These are phyloP conservation scores for Tinea pellionella DNA, from an alignment of 2,888 invertebrate species.

Conservation along the genomic window DNA sequence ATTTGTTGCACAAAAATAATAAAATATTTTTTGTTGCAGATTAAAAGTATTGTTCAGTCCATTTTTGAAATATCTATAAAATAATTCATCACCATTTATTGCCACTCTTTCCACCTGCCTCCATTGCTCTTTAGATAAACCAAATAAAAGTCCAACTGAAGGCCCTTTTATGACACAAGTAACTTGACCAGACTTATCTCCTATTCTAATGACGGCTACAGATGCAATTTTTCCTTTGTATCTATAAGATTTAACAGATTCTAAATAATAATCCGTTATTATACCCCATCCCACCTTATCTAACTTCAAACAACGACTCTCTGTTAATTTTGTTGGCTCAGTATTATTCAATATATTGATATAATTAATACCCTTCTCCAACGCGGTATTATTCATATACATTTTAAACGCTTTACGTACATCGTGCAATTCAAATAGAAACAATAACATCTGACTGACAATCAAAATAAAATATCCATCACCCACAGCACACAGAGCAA, in stretches of 20 bases:
- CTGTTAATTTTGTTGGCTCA: conserved; percentile 42
- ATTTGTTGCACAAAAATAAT: conserved; percentile 49
- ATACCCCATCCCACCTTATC: conserved; percentile 44
- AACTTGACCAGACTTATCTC: conserved; percentile 46
- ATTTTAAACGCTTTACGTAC: background rate
- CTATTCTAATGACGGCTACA: conserved; percentile 43
- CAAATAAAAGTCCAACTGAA: conserved; percentile 43
- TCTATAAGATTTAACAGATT: conserved; percentile 53
- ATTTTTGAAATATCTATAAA: conserved; percentile 55
- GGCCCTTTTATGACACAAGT: conserved; percentile 46
- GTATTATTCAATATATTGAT: conserved; percentile 29
- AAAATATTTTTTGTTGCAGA: conserved; percentile 53
- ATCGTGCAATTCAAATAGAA: background rate
- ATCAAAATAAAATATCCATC: too few relatives aligned
- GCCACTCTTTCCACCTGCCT: conserved; percentile 43
- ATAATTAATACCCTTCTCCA: background rate
- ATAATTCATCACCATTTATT: conserved; percentile 39
- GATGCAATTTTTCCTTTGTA: conserved; percentile 30
- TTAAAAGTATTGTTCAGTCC: conserved; percentile 41
- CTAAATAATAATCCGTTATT: conserved; percentile 47
- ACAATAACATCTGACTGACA: too few relatives aligned
- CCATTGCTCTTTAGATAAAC: conserved; percentile 44
- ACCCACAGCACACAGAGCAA: too few relatives aligned
- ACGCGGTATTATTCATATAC: background rate
- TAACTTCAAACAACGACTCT: conserved; percentile 35